Base-by-base conservation (phyloP, 2,113 vertebrate genomes). In the Varanus salvator region DNA sequence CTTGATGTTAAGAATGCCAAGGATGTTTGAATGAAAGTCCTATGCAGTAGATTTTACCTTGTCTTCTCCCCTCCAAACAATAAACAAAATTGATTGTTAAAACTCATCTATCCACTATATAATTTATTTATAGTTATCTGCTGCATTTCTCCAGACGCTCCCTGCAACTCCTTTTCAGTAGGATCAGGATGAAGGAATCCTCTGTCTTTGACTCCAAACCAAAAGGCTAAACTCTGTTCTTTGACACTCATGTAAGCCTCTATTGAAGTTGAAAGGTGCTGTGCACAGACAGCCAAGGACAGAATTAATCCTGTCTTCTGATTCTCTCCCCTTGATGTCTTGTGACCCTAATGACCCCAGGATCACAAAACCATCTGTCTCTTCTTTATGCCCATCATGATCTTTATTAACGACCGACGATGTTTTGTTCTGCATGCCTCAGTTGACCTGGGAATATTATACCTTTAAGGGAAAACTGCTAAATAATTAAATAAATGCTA, bases 401-500 rank as follows among this genome's bases (percentile, higher is more conserved):
- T 92, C 89, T 87, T 88, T 91, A 57, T 78, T 60, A 87, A 95
- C 78, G 87, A 95, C 76, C 87, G 85, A 86, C 78, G 88, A 23
- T 87, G 57, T 17, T 92, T 95, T 92, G 64, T 85, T 96, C 74
- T 50, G 85, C 68, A 85, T 75, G 83, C 44, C 25, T 94, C 75
- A 48, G 48, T 57, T 96, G 91, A 95, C 93, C 87, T 90, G 48
- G 87, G 23, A 90, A 84, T 87, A 27, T 57, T 50, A 93, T 93
- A 44, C 29, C 52, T 95, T 95, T 90, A 94, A 25, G n/a, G 2
- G 14, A 84, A 91, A 84, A 14, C 12, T 90, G 38, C 85, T 94
- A 95, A 97, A 97, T 96, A 96, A 97, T 97, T 94, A 97, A 96
- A 95, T 95, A 92, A 95, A 93, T 94, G 72, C 78, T 11, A 66